Conservation (phyloP, 2,113 vertebrate genomes). For the Centropus bengalensis region DNA sequence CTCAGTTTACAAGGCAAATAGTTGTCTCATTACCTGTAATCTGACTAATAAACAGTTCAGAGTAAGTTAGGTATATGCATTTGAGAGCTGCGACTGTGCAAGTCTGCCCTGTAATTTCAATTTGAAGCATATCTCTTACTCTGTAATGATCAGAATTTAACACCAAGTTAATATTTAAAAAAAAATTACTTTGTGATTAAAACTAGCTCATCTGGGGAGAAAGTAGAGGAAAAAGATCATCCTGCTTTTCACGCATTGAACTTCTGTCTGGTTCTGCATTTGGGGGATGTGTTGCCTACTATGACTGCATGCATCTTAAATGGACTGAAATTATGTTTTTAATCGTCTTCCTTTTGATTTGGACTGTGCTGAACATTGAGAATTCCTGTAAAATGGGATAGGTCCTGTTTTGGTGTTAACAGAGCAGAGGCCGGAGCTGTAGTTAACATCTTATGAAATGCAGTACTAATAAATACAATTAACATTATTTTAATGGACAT, state of each 20-base stretch:
- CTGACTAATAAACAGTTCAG: not conserved
- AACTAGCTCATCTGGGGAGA: not conserved
- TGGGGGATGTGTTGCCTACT: not conserved
- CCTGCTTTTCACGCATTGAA: not conserved
- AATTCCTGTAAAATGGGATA: slow-evolving; percentile 4
- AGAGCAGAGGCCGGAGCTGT: slow-evolving; percentile 7
- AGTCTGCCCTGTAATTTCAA: not conserved
- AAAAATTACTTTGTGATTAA: not conserved
- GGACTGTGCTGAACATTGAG: not conserved
- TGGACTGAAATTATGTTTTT: not conserved
- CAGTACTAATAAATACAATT: slow-evolving; percentile 62
- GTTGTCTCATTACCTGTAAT: not conserved
- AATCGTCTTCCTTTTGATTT: slow-evolving; percentile 14
- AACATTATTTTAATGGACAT: slow-evolving; percentile 61
- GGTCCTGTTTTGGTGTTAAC: not conserved
- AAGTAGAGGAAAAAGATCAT: not conserved
- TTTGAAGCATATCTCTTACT: not conserved
- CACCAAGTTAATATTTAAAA: not conserved
- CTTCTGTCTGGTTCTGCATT: not conserved
- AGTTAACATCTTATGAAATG: slow-evolving; percentile 54
- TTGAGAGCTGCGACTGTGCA: not conserved
- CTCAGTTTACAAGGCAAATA: slow-evolving; percentile 5
- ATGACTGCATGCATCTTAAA: not conserved
- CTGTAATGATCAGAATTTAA: not conserved
- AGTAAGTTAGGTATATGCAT: not conserved